phyloP scores from a whole-genome alignment of 2,113 vertebrate species.

The Thalassoma bifasciatum region DNA sequence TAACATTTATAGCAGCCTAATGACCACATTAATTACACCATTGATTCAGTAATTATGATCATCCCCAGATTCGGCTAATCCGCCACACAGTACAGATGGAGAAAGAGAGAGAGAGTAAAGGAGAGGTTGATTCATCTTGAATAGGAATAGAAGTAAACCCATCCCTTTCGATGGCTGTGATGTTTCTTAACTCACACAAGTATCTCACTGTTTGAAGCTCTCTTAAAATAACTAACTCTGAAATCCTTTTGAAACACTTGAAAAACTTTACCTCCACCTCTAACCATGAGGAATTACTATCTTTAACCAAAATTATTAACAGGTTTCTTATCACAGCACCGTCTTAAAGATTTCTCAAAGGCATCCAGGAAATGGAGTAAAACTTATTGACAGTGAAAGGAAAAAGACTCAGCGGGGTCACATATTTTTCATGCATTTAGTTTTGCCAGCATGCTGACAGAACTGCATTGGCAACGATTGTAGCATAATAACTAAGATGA shows the following conservation, averaged over 20 bases:
- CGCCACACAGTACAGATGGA: conserved; percentile 7
- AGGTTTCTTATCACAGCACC: background rate
- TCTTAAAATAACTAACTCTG: too few species aligned
- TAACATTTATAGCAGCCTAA: conserved; percentile 77
- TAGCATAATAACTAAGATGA: conserved; percentile 5
- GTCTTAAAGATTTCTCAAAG: background rate
- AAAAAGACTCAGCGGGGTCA: background rate
- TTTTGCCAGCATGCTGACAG: conserved; percentile 14
- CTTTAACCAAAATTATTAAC: conserved; percentile 5
- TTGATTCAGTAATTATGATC: conserved; percentile 78
- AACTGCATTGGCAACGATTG: conserved; percentile 12
- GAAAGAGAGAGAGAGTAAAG: background rate
- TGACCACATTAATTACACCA: conserved; percentile 78
- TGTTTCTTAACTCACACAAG: background rate
- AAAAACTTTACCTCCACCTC: conserved; percentile 10
- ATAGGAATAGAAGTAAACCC: conserved; percentile 15
- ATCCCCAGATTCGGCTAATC: conserved; percentile 66
- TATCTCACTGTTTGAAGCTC: background rate
- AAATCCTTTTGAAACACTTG: conserved; percentile 7
- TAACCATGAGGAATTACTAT: conserved; percentile 1
- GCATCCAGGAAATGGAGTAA: conserved; percentile 15
- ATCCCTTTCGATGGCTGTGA: background rate
- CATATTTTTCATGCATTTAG: conserved; percentile 3
- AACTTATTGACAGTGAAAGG: conserved; percentile 5
- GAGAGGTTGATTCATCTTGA: conserved; percentile 22